Evolutionary conservation across 2,113 vertebrate species (phyloP).

Genomic region (Malaclemys terrapin): DNA sequence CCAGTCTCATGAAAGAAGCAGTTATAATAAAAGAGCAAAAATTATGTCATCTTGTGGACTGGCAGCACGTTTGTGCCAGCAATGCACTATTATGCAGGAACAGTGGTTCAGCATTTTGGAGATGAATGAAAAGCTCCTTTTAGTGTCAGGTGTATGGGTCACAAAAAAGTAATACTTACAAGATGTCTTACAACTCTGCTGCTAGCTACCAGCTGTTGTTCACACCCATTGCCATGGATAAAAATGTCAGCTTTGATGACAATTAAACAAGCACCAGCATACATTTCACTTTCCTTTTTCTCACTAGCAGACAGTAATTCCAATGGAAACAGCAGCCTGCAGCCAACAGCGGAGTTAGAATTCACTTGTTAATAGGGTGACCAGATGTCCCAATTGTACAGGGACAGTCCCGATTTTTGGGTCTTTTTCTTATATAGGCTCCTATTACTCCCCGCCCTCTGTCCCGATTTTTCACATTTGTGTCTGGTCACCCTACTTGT

Average conservation of each 20-base stretch:
- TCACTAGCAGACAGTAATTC: constrained; percentile 54
- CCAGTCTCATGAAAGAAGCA: neutral
- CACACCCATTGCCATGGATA: constrained; percentile 63
- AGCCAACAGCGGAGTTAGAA: constrained; percentile 23
- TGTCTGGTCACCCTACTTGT: neutral
- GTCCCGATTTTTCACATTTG: too few relatives aligned
- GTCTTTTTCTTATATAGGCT: too few relatives aligned
- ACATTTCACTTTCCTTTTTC: constrained; percentile 66
- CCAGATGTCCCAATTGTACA: too few relatives aligned
- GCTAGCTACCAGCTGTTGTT: constrained; percentile 42
- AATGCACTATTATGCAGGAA: neutral
- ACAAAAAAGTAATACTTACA: neutral
- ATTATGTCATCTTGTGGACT: neutral
- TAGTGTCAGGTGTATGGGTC: neutral
- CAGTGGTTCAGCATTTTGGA: neutral
- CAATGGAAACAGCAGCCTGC: constrained; percentile 55
- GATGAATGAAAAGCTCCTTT: neutral
- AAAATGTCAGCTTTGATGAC: constrained; percentile 36
- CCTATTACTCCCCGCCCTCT: too few relatives aligned
- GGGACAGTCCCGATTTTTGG: too few relatives aligned
- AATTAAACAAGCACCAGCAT: constrained; percentile 55
- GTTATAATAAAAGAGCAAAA: neutral
- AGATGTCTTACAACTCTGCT: neutral
- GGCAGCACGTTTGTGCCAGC: neutral
- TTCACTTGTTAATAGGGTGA: constrained; percentile 10